Percentiles rank a stretch among this genome's conserved stretches.
These are phyloP conservation scores for Desmophyllum pertusum DNA, from an alignment of 92 coral and sea anemone species.

Conservation along the genomic window DNA sequence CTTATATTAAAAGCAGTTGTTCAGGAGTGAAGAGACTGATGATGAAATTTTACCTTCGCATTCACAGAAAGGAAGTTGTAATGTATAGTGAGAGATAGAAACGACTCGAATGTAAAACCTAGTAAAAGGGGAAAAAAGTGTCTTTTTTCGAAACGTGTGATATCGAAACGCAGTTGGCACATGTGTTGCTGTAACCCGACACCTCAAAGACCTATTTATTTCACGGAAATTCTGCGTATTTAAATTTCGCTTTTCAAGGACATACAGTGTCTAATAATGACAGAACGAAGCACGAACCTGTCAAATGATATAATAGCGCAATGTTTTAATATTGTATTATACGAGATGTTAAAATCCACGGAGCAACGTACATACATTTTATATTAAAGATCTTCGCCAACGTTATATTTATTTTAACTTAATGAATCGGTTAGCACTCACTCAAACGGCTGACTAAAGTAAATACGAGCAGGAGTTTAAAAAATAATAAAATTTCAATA, in stretches of 20 bases:
- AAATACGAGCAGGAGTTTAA: not conserved
- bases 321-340: not conserved
- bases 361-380: not conserved
- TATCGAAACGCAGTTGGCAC: conserved; percentile 35
- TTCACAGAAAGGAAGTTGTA: not conserved
- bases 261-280: conserved; percentile 17
- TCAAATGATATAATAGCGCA: not conserved
- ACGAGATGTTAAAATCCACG: not conserved
- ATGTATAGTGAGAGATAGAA: not conserved
- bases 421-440: conserved; percentile 5
- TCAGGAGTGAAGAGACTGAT: not conserved
- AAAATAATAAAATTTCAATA: too few species aligned
- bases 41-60: not conserved
- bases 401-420: conserved; percentile 1
- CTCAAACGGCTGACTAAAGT: not conserved
- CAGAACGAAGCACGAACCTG: conserved; percentile 12
- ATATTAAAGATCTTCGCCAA: not conserved
- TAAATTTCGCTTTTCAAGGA: conserved; percentile 44
- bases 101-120: conserved; percentile 1
- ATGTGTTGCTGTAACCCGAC: conserved; percentile 37
- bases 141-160: conserved; percentile 12
- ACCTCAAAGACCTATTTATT: conserved; percentile 30
- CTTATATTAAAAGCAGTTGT: not conserved
- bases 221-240: conserved; percentile 12
- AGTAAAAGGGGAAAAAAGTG: not conserved